A percentile compares a stretch with the other conserved stretches of the same genome.
These are phyloP conservation scores for Arenicola marina DNA, from an alignment of 2,888 invertebrate species.

Conservation along the genomic window DNA sequence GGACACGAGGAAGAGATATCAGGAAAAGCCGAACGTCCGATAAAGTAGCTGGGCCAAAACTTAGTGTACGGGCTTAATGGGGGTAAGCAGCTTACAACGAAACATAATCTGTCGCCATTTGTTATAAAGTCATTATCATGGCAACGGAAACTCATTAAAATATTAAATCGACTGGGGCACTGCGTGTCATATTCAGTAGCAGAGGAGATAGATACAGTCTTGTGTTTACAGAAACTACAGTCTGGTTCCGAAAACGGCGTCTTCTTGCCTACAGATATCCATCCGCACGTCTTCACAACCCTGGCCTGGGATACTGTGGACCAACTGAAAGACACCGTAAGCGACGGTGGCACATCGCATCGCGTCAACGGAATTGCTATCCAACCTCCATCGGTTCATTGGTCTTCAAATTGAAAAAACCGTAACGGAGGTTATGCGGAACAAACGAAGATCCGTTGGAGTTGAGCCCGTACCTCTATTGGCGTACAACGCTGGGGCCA, in stretches of 20 bases:
- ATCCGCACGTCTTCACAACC: constrained; percentile 23
- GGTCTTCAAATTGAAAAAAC: background rate
- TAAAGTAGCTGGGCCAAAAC: background rate
- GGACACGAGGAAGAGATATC: background rate
- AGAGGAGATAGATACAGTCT: constrained; percentile 24
- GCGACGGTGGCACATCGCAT: constrained; percentile 32
- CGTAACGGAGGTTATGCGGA: background rate
- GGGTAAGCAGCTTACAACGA: background rate
- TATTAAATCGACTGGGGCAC: constrained; percentile 21
- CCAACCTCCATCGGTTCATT: too few relatives aligned
- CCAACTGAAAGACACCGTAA: constrained; percentile 34
- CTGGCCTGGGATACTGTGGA: constrained; percentile 38
- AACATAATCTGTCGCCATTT: background rate
- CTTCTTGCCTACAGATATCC: constrained; percentile 18
- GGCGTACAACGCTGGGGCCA: background rate
- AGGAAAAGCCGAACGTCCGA: background rate
- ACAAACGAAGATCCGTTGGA: background rate
- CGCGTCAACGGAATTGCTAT: constrained; percentile 37
- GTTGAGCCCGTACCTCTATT: background rate
- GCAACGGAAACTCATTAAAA: constrained; percentile 1
- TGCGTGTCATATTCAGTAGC: constrained; percentile 19
- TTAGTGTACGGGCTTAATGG: background rate
- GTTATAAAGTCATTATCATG: constrained; percentile 5
- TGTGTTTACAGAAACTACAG: constrained; percentile 28
- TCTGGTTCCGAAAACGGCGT: background rate